phyloP scores from a whole-genome alignment of 2,113 vertebrate species.

The Corapipo altera region DNA sequence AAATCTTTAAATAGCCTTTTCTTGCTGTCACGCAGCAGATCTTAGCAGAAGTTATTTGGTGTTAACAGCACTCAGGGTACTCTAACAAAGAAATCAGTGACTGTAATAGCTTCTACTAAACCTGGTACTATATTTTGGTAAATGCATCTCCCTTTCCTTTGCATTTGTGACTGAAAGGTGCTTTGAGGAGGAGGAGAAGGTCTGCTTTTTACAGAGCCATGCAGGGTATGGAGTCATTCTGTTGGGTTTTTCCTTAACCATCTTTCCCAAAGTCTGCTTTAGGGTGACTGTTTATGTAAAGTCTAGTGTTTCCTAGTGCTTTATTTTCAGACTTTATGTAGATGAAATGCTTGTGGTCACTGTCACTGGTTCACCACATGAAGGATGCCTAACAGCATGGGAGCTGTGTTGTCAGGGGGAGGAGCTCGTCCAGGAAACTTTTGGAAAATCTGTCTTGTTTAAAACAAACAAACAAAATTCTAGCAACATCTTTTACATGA shows the following conservation, averaged over 20 bases:
- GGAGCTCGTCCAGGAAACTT: neutral
- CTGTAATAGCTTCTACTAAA: neutral
- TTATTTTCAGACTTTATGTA: neutral
- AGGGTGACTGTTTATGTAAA: neutral
- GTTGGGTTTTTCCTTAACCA: neutral
- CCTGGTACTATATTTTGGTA: neutral
- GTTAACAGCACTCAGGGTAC: neutral
- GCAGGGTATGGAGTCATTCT: neutral
- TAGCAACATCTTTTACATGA: neutral
- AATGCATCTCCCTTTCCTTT: neutral
- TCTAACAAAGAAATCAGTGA: neutral
- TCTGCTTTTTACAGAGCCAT: neutral
- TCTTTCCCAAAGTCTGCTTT: neutral
- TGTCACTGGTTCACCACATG: neutral
- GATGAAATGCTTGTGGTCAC: constrained; percentile 6
- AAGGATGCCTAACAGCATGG: neutral
- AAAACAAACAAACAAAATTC: neutral
- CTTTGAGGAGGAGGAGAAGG: neutral
- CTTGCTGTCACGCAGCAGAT: neutral
- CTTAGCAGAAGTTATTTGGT: neutral
- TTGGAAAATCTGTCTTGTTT: neutral
- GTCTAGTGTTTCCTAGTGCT: neutral
- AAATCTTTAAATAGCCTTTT: neutral
- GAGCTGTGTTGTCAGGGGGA: neutral
- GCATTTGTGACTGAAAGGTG: neutral